Percentiles rank a stretch among this genome's conserved stretches.
These are phyloP conservation scores for Mechanitis messenoides DNA, from an alignment of 2,888 invertebrate species.

Conservation along the genomic window DNA sequence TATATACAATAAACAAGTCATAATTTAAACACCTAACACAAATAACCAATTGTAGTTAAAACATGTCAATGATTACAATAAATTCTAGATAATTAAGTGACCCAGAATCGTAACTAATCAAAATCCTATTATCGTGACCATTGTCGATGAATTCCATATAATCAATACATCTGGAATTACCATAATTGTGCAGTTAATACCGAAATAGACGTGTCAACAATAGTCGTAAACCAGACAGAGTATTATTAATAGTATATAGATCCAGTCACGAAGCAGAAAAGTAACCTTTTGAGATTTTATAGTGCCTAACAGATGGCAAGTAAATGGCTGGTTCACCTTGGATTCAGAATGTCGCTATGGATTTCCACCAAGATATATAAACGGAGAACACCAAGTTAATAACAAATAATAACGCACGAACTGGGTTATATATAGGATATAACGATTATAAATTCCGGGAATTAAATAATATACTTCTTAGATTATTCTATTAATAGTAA, in stretches of 20 bases:
- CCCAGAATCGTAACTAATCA: conserved; percentile 18
- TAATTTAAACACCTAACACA: neutral
- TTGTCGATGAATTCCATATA: conserved; percentile 21
- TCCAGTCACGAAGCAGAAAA: conserved; percentile 51
- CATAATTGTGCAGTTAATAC: conserved; percentile 31
- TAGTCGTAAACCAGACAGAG: conserved; percentile 42
- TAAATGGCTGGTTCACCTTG: conserved; percentile 57
- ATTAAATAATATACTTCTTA: neutral
- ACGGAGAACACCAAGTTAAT: conserved; percentile 19
- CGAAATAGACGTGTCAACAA: conserved; percentile 35
- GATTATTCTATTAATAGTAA: neutral
- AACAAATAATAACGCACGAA: conserved; percentile 11
- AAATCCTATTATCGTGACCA: conserved; percentile 26
- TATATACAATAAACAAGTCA: neutral
- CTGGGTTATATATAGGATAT: conserved; percentile 5
- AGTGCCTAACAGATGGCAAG: conserved; percentile 42
- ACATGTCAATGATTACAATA: neutral
- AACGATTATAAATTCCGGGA: conserved; percentile 6
- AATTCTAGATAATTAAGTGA: conserved; percentile 13
- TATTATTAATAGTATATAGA: conserved; percentile 35
- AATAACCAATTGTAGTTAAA: neutral
- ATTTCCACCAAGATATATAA: conserved; percentile 34
- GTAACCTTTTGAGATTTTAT: conserved; percentile 56
- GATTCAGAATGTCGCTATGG: conserved; percentile 49
- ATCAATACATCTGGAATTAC: conserved; percentile 32